These are phyloP conservation scores for Spisula solida DNA, from an alignment of 2,888 invertebrate species.

Conservation along the genomic window DNA sequence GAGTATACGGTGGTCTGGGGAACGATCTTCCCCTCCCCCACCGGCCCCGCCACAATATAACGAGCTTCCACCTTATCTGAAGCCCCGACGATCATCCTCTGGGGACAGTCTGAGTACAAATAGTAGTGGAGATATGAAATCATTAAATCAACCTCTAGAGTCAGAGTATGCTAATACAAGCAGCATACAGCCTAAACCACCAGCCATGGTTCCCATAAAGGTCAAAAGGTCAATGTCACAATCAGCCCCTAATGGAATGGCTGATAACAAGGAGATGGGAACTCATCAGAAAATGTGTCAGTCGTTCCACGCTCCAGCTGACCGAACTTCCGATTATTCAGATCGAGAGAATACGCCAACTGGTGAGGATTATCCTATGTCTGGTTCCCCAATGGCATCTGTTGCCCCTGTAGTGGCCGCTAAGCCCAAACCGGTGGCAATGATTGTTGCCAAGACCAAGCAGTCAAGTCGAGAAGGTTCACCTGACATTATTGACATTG, in stretches of 20 bases:
- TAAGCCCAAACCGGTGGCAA: constrained; percentile 89
- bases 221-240: constrained; percentile 80
- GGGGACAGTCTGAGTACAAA: constrained; percentile 82
- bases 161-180: constrained; percentile 70
- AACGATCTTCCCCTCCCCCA: constrained; percentile 74
- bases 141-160: constrained; percentile 65
- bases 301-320: constrained; percentile 89
- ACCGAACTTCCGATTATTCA: constrained; percentile 68
- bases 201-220: constrained; percentile 88
- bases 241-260: constrained; percentile 70
- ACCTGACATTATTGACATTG: constrained; percentile 81
- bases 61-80: constrained; percentile 73
- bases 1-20: constrained; percentile 80
- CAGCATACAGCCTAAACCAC: constrained; percentile 80
- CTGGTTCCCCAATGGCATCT: constrained; percentile 87
- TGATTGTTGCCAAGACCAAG: constrained; percentile 83
- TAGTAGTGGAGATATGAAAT: constrained; percentile 74
- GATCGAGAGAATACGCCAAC: constrained; percentile 77
- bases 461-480: constrained; percentile 81
- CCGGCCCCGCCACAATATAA: constrained; percentile 73
- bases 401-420: constrained; percentile 94
- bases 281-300: constrained; percentile 89
- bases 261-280: constrained; percentile 69
- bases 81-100: constrained; percentile 80
- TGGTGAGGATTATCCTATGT: constrained; percentile 72